Conservation (phyloP, 1,140 invertebrate species). For the Caenorhabditis inopinata region DNA sequence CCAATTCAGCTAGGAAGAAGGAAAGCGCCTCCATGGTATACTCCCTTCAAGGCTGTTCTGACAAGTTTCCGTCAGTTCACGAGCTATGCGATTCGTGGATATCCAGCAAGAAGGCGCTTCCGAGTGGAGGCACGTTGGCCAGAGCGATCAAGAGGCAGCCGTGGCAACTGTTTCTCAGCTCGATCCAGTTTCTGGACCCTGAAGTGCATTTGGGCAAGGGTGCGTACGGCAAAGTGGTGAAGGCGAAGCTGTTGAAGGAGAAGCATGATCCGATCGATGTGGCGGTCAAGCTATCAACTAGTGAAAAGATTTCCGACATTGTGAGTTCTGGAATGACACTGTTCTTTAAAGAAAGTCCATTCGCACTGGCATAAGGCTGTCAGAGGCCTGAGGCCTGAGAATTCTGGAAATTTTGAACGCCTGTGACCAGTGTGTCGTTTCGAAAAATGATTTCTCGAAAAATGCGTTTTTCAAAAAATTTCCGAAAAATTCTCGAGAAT, state of each 20-base stretch:
- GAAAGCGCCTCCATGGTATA: too few species aligned
- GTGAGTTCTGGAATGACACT: too few species aligned
- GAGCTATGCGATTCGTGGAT: not conserved
- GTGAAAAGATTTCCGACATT: not conserved
- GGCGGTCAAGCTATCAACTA: not conserved
- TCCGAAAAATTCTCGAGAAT: too few species aligned
- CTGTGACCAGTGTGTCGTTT: too few species aligned
- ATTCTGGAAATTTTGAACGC: too few species aligned
- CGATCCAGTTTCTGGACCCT: not conserved
- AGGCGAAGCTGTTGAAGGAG: not conserved
- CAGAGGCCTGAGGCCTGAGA: too few species aligned
- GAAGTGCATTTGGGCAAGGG: not conserved
- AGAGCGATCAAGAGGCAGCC: not conserved
- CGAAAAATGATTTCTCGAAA: too few species aligned
- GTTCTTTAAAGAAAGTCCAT: too few species aligned
- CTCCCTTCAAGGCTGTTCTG: not conserved
- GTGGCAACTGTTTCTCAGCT: not conserved
- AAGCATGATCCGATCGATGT: not conserved
- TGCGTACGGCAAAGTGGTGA: not conserved
- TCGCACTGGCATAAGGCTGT: too few species aligned
- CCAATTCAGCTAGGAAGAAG: too few species aligned
- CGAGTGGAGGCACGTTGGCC: not conserved
- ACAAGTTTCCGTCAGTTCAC: not conserved
- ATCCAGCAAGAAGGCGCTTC: not conserved
- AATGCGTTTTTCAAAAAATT: too few species aligned